Conservation (phyloP, 2,113 vertebrate genomes). For the Misgurnus mizolepis region DNA sequence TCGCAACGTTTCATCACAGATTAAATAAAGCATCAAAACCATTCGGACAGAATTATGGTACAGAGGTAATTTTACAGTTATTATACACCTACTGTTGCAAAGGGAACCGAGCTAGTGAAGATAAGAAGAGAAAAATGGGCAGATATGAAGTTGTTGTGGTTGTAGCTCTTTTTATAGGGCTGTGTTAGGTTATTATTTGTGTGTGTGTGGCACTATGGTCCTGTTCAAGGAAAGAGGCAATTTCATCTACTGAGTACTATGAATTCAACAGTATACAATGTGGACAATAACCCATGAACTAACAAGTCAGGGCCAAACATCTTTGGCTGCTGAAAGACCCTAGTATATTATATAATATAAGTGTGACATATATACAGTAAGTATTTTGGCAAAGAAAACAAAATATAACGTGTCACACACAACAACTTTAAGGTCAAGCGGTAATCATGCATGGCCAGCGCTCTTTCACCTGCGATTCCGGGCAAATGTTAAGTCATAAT, state of each 20-base stretch:
- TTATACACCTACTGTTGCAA: neutral
- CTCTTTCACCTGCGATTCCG: too few relatives aligned
- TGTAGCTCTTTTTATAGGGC: slow-evolving; percentile 1
- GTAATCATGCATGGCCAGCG: too few relatives aligned
- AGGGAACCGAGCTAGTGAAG: neutral
- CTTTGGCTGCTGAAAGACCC: too few relatives aligned
- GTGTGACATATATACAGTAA: too few relatives aligned
- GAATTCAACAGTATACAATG: too few relatives aligned
- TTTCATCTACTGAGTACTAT: neutral
- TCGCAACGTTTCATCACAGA: neutral
- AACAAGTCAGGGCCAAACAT: neutral
- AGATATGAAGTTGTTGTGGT: neutral
- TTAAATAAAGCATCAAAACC: neutral
- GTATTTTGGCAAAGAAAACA: too few relatives aligned
- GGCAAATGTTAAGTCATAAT: too few relatives aligned
- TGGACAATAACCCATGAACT: neutral
- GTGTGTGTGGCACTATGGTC: neutral
- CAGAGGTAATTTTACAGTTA: neutral
- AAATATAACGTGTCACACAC: too few relatives aligned
- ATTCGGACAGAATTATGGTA: neutral
- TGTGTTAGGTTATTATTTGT: slow-evolving; percentile 1
- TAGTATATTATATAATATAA: too few relatives aligned
- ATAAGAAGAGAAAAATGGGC: neutral
- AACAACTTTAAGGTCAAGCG: too few relatives aligned
- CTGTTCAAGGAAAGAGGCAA: neutral